phyloP scores from a whole-genome alignment of 2,113 vertebrate species.

The Triplophysa dalaica region DNA sequence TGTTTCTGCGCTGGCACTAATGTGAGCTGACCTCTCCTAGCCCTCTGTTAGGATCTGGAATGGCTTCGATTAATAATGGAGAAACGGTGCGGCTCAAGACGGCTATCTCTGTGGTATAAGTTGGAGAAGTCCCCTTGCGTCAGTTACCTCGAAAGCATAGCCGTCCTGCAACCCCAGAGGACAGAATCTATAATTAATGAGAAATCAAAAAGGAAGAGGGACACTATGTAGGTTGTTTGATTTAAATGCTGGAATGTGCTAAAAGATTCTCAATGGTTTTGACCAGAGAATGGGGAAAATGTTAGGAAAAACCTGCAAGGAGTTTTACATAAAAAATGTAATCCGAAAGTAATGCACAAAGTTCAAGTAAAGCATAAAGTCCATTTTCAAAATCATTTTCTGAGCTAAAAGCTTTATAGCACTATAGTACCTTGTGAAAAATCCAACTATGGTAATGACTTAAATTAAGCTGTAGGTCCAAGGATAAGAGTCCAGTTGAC shows the following conservation, averaged over 20 bases:
- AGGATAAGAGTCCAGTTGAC: too few relatives aligned
- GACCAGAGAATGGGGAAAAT: not conserved
- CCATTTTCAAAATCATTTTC: too few relatives aligned
- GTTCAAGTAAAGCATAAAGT: too few relatives aligned
- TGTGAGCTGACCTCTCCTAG: constrained; percentile 74
- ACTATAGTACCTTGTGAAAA: too few relatives aligned
- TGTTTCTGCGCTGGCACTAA: constrained; percentile 65
- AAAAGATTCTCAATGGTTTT: constrained; percentile 59
- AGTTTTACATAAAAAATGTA: too few relatives aligned
- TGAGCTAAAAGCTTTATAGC: too few relatives aligned
- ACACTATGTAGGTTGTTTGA: constrained; percentile 68
- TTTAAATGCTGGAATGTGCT: constrained; percentile 66
- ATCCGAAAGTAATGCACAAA: too few relatives aligned
- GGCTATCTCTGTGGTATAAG: constrained; percentile 46
- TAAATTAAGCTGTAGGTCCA: too few relatives aligned
- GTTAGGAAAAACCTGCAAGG: not conserved
- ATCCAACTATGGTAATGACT: too few relatives aligned
- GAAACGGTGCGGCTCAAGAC: constrained; percentile 66
- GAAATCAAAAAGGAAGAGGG: constrained; percentile 66
- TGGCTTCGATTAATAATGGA: constrained; percentile 77
- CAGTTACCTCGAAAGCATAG: constrained; percentile 67
- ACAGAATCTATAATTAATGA: constrained; percentile 77
- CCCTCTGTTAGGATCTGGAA: constrained; percentile 63
- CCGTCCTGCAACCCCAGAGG: constrained; percentile 61
- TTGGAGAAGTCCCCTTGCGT: constrained; percentile 51